These are phyloP conservation scores for Turritopsis rubra DNA, from an alignment of 30 jellyfish, hydroid and myxozoan genomes.

Conservation along the genomic window DNA sequence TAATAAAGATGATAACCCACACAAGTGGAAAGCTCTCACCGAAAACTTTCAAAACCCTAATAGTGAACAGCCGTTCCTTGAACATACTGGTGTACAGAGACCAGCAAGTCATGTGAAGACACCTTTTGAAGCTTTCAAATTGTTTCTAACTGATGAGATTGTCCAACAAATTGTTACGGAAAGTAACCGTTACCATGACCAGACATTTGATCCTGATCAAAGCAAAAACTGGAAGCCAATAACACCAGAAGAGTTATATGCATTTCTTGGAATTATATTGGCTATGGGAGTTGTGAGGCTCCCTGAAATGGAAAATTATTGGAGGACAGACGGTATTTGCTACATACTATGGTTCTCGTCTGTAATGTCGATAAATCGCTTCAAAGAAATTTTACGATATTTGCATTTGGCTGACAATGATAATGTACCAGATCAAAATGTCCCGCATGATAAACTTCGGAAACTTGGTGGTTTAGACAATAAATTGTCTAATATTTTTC, in stretches of 20 bases:
- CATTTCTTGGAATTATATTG: not conserved
- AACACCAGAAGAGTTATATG: not conserved
- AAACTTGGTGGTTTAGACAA: conserved; percentile 17
- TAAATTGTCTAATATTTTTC: not conserved
- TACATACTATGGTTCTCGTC: not conserved
- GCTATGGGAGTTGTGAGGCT: not conserved
- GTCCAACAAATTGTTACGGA: not conserved
- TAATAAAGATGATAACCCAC: not conserved
- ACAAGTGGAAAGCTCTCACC: not conserved
- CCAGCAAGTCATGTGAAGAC: not conserved
- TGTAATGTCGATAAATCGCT: not conserved
- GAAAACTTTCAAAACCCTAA: not conserved
- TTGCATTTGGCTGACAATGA: conserved; percentile 27
- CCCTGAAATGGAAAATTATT: not conserved
- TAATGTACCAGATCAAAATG: conserved; percentile 1
- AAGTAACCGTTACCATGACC: not conserved
- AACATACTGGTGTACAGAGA: not conserved
- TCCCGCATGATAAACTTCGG: conserved; percentile 12
- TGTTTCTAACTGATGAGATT: not conserved
- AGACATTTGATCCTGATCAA: not conserved
- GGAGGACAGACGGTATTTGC: conserved; percentile 15
- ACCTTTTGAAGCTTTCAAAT: not conserved
- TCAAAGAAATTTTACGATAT: conserved; percentile 10
- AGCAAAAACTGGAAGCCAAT: not conserved
- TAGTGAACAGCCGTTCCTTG: not conserved